These are phyloP conservation scores for Pocillopora meandrina DNA, from an alignment of 92 coral and sea anemone genomes.

Conservation along the genomic window DNA sequence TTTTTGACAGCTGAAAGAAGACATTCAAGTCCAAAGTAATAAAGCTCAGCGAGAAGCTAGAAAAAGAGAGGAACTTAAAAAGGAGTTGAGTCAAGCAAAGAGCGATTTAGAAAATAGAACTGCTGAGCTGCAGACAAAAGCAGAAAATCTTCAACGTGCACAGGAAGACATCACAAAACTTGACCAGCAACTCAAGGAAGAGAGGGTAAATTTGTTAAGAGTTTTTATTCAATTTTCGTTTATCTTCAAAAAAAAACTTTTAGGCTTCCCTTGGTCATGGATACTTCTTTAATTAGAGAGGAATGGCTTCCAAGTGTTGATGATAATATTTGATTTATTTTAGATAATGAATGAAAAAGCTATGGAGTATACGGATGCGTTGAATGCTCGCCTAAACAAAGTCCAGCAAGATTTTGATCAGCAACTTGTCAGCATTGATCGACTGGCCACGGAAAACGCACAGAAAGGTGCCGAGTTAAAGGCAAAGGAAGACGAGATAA, in stretches of 20 bases:
- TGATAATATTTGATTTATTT: neutral
- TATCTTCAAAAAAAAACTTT: too few relatives aligned
- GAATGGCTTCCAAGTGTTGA: neutral
- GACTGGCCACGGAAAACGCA: slow-evolving; percentile 91
- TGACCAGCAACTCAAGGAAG: slow-evolving; percentile 94
- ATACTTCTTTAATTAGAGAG: too few relatives aligned
- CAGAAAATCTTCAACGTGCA: slow-evolving; percentile 76
- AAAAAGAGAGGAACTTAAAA: slow-evolving; percentile 91
- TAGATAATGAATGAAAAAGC: slow-evolving; percentile 95
- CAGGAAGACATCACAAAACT: slow-evolving; percentile 84
- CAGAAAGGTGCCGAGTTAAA: slow-evolving; percentile 96
- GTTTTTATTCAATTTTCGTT: neutral
- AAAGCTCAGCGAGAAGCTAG: slow-evolving; percentile 70
- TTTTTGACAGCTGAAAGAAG: slow-evolving; percentile 5
- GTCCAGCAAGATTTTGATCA: slow-evolving; percentile 97
- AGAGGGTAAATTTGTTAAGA: slow-evolving; percentile 64
- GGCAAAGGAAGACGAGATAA: slow-evolving; percentile 97
- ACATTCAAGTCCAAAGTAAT: too few relatives aligned
- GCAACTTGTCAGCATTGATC: slow-evolving; percentile 95
- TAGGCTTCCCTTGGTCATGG: too few relatives aligned
- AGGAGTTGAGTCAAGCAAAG: neutral
- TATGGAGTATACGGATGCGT: slow-evolving; percentile 91
- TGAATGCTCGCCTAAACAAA: slow-evolving; percentile 91
- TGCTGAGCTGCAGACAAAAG: slow-evolving; percentile 62
- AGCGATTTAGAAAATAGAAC: too few relatives aligned